phyloP scores from a whole-genome alignment of 1,140 invertebrate genomes.

The Diprion similis region DNA sequence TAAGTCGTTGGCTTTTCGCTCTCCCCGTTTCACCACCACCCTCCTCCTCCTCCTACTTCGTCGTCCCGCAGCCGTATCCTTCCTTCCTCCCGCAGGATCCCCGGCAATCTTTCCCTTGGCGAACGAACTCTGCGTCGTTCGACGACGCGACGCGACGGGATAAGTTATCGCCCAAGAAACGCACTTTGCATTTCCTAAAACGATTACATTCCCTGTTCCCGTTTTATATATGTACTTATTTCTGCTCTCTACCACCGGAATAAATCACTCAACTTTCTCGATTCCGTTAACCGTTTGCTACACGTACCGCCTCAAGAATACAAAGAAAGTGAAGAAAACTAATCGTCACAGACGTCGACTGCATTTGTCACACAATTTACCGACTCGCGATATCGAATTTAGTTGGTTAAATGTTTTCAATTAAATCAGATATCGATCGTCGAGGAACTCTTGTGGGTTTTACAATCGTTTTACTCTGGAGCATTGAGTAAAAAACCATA shows the following conservation, averaged over 20 bases:
- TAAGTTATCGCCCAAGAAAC: conserved; percentile 43
- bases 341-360: conserved; percentile 20
- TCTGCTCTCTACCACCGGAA: conserved; percentile 25
- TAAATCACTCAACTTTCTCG: conserved; percentile 34
- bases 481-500: too few relatives aligned
- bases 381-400: too few relatives aligned
- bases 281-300: not conserved
- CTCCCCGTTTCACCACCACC: not conserved
- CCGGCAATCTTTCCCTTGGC: conserved; percentile 38
- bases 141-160: conserved; percentile 19
- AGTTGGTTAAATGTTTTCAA: too few relatives aligned
- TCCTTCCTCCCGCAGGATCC: not conserved
- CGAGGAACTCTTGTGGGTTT: too few relatives aligned
- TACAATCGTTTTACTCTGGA: too few relatives aligned
- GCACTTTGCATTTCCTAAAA: conserved; percentile 43
- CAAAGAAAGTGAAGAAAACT: conserved; percentile 12
- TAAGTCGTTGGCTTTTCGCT: conserved; percentile 29
- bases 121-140: not conserved
- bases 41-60: not conserved
- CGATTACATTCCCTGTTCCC: not conserved
- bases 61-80: not conserved
- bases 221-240: not conserved
- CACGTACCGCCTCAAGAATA: conserved; percentile 3
- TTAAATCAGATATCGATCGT: too few relatives aligned
- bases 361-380: not conserved